Evolutionary conservation across 2,797 vertebrate species (phyloP).

Genomic region (Myotis pilosus): DNA sequence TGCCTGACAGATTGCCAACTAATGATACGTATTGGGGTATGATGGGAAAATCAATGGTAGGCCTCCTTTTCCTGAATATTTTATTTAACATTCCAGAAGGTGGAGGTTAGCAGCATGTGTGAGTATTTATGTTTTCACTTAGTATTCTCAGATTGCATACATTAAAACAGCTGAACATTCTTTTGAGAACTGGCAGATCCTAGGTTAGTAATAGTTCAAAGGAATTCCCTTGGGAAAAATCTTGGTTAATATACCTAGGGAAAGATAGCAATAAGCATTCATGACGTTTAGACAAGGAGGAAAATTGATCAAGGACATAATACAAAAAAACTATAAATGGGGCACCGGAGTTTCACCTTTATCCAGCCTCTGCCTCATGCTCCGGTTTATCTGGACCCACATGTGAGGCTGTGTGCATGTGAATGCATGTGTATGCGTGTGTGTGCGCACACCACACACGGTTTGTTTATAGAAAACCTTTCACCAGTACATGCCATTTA

Average conservation of each 20-base stretch:
- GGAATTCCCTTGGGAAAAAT: background rate
- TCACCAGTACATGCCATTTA: background rate
- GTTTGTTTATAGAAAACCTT: background rate
- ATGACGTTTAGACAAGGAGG: constrained; percentile 38
- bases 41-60: constrained; percentile 46
- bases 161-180: background rate
- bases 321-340: background rate
- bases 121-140: background rate
- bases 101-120: background rate
- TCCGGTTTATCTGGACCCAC: background rate
- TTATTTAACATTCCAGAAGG: constrained; percentile 2
- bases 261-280: background rate
- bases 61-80: constrained; percentile 51
- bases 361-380: background rate
- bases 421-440: background rate
- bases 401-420: no score
- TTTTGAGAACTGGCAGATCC: background rate
- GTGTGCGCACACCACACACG: no score
- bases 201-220: background rate
- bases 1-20: constrained; percentile 48
- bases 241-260: background rate
- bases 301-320: constrained; percentile 38
- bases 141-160: background rate
- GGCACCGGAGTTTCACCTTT: background rate
- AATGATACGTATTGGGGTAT: background rate